phyloP scores from a whole-genome alignment of 2,797 vertebrate genomes.

The Hephaestus fuliginosus region DNA sequence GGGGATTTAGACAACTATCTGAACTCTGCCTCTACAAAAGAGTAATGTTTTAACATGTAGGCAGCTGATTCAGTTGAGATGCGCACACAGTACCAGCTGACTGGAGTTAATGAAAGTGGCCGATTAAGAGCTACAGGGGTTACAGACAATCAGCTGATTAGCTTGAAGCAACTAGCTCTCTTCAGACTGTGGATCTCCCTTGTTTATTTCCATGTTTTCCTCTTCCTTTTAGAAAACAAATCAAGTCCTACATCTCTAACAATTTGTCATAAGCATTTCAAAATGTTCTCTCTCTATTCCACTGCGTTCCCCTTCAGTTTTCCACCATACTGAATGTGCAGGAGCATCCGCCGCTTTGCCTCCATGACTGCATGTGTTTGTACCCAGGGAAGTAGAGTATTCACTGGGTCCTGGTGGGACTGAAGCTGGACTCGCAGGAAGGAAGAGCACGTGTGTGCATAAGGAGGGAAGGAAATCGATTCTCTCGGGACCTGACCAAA shows the following conservation, averaged over 20 bases:
- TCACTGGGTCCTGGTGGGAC: conserved; percentile 59
- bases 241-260: background rate
- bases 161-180: conserved; percentile 28
- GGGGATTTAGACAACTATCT: conserved; percentile 45
- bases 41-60: conserved; percentile 71
- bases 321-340: conserved; percentile 13
- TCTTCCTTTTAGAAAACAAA: background rate
- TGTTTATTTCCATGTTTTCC: conserved; percentile 11
- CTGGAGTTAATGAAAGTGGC: conserved; percentile 53
- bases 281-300: background rate
- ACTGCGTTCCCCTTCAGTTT: conserved; percentile 29
- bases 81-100: conserved; percentile 61
- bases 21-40: conserved; percentile 48
- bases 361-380: conserved; percentile 35
- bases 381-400: conserved; percentile 43
- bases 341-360: conserved; percentile 41
- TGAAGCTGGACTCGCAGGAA: conserved; percentile 76
- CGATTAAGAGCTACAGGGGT: conserved; percentile 42
- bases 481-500: conserved; percentile 74
- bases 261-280: background rate
- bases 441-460: conserved; percentile 83
- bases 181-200: conserved; percentile 18
- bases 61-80: conserved; percentile 57
- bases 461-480: conserved; percentile 78
- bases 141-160: conserved; percentile 64